phyloP scores from a whole-genome alignment of 2,888 invertebrate genomes.

The Entomobrya multifasciata region DNA sequence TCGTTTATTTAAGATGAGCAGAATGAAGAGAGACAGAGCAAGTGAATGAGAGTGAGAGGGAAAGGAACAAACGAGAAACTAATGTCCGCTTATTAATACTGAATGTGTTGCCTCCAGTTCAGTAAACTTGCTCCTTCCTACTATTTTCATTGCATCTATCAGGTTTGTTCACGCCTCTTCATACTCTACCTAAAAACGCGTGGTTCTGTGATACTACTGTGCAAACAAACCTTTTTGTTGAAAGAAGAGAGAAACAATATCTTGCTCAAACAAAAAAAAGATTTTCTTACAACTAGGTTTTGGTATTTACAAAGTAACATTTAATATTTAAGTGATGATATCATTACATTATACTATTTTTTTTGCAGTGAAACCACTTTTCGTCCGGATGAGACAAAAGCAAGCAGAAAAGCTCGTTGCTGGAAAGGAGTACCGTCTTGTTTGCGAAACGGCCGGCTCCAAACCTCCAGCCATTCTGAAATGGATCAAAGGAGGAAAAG shows the following conservation, averaged over 20 bases:
- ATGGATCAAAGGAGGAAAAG: conserved; percentile 94
- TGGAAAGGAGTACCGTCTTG: conserved; percentile 92
- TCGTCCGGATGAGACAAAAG: conserved; percentile 91
- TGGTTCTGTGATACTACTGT: background rate
- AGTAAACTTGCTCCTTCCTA: background rate
- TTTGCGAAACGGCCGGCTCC: conserved; percentile 93
- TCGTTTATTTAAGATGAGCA: conserved; percentile 51
- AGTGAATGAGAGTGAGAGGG: conserved; percentile 14
- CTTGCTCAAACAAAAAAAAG: too few relatives aligned
- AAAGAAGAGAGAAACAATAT: too few relatives aligned
- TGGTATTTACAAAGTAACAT: too few relatives aligned
- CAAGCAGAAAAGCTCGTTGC: conserved; percentile 88
- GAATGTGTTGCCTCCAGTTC: conserved; percentile 31
- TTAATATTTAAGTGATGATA: conserved; percentile 16
- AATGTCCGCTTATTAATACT: conserved; percentile 40
- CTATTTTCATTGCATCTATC: background rate
- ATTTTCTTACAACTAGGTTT: too few relatives aligned
- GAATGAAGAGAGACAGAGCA: conserved; percentile 7
- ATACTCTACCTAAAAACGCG: background rate
- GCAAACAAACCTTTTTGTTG: too few relatives aligned
- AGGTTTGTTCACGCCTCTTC: background rate
- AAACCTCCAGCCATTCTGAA: conserved; percentile 89
- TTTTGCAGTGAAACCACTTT: conserved; percentile 91
- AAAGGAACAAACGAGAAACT: conserved; percentile 44
- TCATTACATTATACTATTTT: conserved; percentile 77